phyloP scores from a whole-genome alignment of 2,888 invertebrate species.

The Sinohyriopsis cumingii region DNA sequence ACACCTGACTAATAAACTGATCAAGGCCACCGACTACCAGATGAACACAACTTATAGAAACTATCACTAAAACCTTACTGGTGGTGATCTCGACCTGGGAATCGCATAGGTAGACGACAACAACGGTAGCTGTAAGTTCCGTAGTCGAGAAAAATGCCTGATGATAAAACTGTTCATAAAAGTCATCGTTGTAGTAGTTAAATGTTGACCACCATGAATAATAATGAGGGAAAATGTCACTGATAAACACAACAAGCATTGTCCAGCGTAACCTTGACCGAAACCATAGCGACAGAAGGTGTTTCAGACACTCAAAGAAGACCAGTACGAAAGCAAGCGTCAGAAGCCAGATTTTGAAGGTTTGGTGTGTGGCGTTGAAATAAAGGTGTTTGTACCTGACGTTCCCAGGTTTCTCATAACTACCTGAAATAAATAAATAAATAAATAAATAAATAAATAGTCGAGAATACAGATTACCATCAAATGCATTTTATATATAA shows the following conservation, averaged over 20 bases:
- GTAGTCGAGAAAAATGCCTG: slow-evolving; percentile 56
- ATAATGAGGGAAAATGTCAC: slow-evolving; percentile 59
- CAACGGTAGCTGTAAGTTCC: slow-evolving; percentile 43
- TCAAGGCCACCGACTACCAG: slow-evolving; percentile 52
- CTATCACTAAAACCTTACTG: slow-evolving; percentile 46
- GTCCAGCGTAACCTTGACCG: slow-evolving; percentile 20
- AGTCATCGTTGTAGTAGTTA: slow-evolving; percentile 60
- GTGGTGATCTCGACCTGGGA: slow-evolving; percentile 24
- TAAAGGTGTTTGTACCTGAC: slow-evolving; percentile 56
- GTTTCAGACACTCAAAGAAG: slow-evolving; percentile 44
- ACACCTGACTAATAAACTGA: slow-evolving; percentile 53
- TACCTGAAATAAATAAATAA: slow-evolving; percentile 28
- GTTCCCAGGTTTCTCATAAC: slow-evolving; percentile 48
- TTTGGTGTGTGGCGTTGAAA: slow-evolving; percentile 50
- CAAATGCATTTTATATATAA: too few species aligned
- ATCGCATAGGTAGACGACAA: slow-evolving; percentile 47
- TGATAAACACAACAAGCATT: slow-evolving; percentile 45
- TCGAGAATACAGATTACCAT: too few species aligned
- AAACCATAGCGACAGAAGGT: slow-evolving; percentile 24
- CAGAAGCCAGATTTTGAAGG: slow-evolving; percentile 45
- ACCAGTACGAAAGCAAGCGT: slow-evolving; percentile 25
- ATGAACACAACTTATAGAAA: slow-evolving; percentile 49
- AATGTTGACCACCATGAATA: slow-evolving; percentile 61
- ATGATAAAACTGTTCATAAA: slow-evolving; percentile 46
- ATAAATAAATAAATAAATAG: too few species aligned